Base-by-base conservation (phyloP, 2,113 vertebrate genomes). In the Nycticorax nycticorax region DNA sequence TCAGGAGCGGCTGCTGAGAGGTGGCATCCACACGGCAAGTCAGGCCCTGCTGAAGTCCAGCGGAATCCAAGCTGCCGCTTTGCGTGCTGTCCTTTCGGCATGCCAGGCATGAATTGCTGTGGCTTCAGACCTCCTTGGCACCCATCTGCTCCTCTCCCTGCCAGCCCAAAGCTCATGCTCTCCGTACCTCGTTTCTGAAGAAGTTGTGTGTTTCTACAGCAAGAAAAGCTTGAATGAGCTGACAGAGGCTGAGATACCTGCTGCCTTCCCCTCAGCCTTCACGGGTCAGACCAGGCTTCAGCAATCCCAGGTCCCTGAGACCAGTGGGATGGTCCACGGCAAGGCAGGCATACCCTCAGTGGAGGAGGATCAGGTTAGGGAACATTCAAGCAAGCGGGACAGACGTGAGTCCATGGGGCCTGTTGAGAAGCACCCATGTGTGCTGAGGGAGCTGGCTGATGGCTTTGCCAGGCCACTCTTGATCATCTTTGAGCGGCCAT, bases 11-110 rank as follows among this genome's bases (percentile, higher is more conserved):
- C 10, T 13, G 71, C 19, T 8, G 39, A 22, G 67, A 33, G 37
- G 2, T 43, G 30, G 10, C 23, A 33, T 11, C 72, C 59, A 4
- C 1, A 0, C 5, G 26, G 16, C 17, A 1, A 3, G 37, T 11
- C 41, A 30, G 45, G 39, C 43, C 63, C 50, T 28, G 39, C 63
- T 35, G 48, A 59, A 35, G 57, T 22, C 80, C 69, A 27, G 23
- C 56, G 37, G 75, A 26, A n/a, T 43, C 79, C 27, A 19, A 9
- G 37, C 52, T 19, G 45, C 45, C 11, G 45, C 68, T 21, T 4
- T 28, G 41, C 32, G 45, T 14, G 14, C 33, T 16, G 30, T 33
- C n/a, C 56, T 37, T 19, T 6, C 0, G 3, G 27, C 8, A n/a
- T 59, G 68, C 50, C 30, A 33, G 64, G 14, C 26, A 3, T 7